Base-by-base conservation (phyloP, 2,113 vertebrate species). In the Progne subis region DNA sequence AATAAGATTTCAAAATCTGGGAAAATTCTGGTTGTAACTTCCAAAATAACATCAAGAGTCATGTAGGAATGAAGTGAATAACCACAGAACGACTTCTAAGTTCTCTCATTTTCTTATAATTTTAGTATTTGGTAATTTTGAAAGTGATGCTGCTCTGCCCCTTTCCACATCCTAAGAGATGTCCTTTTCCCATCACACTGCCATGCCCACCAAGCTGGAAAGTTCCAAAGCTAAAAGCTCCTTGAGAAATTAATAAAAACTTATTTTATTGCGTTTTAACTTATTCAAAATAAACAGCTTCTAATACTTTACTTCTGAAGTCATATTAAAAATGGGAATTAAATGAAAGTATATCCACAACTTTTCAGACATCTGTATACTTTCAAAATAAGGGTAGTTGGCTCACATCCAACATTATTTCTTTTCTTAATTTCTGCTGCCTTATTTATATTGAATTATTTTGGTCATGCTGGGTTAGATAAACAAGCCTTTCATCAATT, bases 401-500 rank as follows among this genome's bases (percentile, higher is more conserved):
- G 39, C 31, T 76, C n/a, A n/a, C 11, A 53, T 65, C 72, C 72
- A 76, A 6, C 5, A 8, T 64, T 4, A 57, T 55, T 77, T 63
- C 10, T 60, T 82, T 72, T 19, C 92, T 24, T 78, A 5, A 63
- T 75, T 91, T 83, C 72, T 91, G 18, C 9, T 81, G 25, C 6
- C 21, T 49, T 53, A 41, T n/a, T 75, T 57, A 7, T n/a, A 17
- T 43, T 90, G 59, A 78, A 70, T 84, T 55, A 12, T 80, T 82
- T 95, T 79, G 46, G 29, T 94, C 44, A 12, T 82, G 39, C 65
- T 82, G 71, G 13, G 72, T 96, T 95, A 91, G n/a, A 91, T 68
- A 47, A 67, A 41, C 8, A 86, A 70, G 5, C 8, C 43, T 93
- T 94, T 76, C 37, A 90, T 41, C 5, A 92, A 6, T 70, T 68